These are phyloP conservation scores for Apogon talboti DNA, from an alignment of 2,797 vertebrate species.

Conservation along the genomic window DNA sequence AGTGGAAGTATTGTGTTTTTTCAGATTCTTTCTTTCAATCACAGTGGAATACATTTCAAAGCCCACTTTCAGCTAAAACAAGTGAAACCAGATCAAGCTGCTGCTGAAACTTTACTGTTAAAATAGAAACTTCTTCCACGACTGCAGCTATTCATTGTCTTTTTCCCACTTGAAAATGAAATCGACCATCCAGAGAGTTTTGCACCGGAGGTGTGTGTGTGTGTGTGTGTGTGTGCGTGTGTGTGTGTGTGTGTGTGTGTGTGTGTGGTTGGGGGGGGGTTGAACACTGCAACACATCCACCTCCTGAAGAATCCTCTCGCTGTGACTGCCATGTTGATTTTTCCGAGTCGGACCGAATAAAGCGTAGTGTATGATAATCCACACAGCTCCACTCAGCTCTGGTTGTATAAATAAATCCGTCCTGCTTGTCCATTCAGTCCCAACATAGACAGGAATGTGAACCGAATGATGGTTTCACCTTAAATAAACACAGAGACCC, in stretches of 20 bases:
- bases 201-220: too few relatives aligned
- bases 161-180: neutral
- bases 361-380: slow-evolving; percentile 26
- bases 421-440: slow-evolving; percentile 52
- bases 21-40: neutral
- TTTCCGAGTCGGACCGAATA: slow-evolving; percentile 26
- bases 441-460: slow-evolving; percentile 48
- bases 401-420: slow-evolving; percentile 62
- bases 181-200: slow-evolving; percentile 8
- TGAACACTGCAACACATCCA: slow-evolving; percentile 16
- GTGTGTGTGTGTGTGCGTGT: too few relatives aligned
- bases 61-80: slow-evolving; percentile 19
- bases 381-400: slow-evolving; percentile 22
- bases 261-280: too few relatives aligned
- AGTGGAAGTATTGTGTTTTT: too few relatives aligned
- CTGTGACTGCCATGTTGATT: slow-evolving; percentile 24
- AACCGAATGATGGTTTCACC: slow-evolving; percentile 46
- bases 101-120: neutral
- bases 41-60: slow-evolving; percentile 35
- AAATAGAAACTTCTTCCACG: slow-evolving; percentile 20
- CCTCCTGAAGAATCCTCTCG: slow-evolving; percentile 15
- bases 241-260: too few relatives aligned
- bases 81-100: slow-evolving; percentile 23
- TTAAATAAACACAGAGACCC: slow-evolving; percentile 61
- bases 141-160: slow-evolving; percentile 1